Evolutionary conservation across 2,888 invertebrate genomes (phyloP).

Genomic region (Xestobium rufovillosum): DNA sequence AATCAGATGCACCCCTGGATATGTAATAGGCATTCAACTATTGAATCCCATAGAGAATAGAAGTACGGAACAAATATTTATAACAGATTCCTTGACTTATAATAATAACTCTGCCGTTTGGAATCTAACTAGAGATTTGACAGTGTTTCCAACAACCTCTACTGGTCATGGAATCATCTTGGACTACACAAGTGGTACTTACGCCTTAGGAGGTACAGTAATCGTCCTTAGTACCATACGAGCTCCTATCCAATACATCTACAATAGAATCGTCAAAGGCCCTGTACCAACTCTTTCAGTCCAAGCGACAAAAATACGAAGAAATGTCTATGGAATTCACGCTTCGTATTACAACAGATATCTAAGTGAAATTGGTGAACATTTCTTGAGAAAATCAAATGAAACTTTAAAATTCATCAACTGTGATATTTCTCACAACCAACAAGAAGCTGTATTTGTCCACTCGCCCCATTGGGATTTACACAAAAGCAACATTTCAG

Average conservation of each 20-base stretch:
- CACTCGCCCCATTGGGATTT: constrained; percentile 83
- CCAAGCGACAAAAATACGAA: constrained; percentile 65
- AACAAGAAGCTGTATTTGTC: constrained; percentile 71
- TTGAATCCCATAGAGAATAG: constrained; percentile 85
- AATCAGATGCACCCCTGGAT: constrained; percentile 69
- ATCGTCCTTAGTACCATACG: constrained; percentile 66
- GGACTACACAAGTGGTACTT: constrained; percentile 69
- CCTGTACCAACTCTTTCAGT: constrained; percentile 71
- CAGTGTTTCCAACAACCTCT: constrained; percentile 84
- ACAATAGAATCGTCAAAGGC: constrained; percentile 67
- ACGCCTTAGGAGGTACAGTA: constrained; percentile 76
- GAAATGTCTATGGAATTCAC: constrained; percentile 73
- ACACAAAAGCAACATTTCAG: constrained; percentile 77
- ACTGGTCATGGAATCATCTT: constrained; percentile 73
- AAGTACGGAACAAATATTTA: constrained; percentile 74
- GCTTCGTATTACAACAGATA: constrained; percentile 84
- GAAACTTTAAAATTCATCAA: constrained; percentile 74
- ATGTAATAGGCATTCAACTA: constrained; percentile 81
- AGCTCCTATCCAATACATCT: constrained; percentile 65
- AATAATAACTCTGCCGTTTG: constrained; percentile 61
- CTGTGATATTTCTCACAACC: constrained; percentile 75
- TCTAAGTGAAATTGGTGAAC: constrained; percentile 76
- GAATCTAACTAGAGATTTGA: constrained; percentile 75
- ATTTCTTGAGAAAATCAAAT: constrained; percentile 79
- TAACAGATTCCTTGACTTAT: constrained; percentile 67